phyloP scores from a whole-genome alignment of 1,140 invertebrate genomes.

The Babylonia areolata region DNA sequence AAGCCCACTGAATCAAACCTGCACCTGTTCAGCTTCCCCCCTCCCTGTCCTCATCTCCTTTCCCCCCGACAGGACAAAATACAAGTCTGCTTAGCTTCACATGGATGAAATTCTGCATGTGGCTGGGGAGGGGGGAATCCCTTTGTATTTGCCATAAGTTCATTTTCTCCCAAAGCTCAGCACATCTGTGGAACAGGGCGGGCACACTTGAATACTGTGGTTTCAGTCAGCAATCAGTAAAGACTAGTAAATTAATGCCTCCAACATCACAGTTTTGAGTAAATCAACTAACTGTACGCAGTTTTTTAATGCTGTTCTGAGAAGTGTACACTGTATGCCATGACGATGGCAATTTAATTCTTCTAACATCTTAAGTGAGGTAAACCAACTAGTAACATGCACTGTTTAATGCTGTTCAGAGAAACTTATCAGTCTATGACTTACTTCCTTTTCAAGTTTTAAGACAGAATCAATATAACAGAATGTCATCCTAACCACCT shows the following conservation, averaged over 20 bases:
- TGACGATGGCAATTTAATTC: not conserved
- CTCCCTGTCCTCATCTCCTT: not conserved
- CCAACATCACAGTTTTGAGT: not conserved
- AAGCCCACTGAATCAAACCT: not conserved
- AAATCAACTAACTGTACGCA: not conserved
- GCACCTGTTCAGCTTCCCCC: no score
- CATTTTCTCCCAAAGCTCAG: constrained; percentile 39
- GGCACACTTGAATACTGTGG: not conserved
- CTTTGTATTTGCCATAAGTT: not conserved
- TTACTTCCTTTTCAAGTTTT: no score
- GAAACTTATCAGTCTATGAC: no score
- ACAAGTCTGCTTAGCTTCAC: not conserved
- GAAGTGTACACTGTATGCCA: no score
- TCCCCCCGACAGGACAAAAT: not conserved
- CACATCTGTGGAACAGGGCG: not conserved
- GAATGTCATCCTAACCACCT: constrained; percentile 19
- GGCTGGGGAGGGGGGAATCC: not conserved
- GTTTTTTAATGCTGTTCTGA: not conserved
- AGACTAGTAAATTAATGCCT: constrained; percentile 11
- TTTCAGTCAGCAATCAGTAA: not conserved
- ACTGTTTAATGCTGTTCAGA: not conserved
- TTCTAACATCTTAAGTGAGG: not conserved
- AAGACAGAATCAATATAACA: constrained; percentile 5
- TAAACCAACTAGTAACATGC: not conserved
- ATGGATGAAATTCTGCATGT: not conserved